Percentiles rank a stretch among this genome's conserved stretches.
phyloP scores from a whole-genome alignment of 2,888 invertebrate genomes.

The Agrochola lota region DNA sequence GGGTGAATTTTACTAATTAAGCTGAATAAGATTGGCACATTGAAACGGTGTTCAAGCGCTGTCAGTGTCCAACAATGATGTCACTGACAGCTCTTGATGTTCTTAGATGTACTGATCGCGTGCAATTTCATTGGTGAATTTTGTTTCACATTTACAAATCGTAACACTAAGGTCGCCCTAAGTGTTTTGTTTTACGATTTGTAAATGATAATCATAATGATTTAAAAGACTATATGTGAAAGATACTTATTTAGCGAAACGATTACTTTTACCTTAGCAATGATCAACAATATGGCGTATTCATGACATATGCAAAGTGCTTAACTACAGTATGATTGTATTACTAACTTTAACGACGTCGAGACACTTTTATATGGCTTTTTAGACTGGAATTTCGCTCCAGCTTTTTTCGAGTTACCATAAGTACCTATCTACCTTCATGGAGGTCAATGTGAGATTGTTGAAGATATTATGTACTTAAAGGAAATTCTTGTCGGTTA shows the following conservation, averaged over 20 bases:
- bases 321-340: slow-evolving; percentile 53
- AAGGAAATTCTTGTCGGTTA: neutral
- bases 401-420: slow-evolving; percentile 36
- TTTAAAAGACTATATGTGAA: neutral
- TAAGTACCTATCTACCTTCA: slow-evolving; percentile 36
- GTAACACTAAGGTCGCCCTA: too few species aligned
- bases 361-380: slow-evolving; percentile 64
- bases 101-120: too few species aligned
- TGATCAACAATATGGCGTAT: slow-evolving; percentile 41
- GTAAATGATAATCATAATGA: neutral
- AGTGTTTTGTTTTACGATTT: neutral
- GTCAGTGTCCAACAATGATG: neutral
- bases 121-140: neutral
- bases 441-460: slow-evolving; percentile 48
- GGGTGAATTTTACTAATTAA: too few species aligned
- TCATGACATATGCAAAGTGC: slow-evolving; percentile 48
- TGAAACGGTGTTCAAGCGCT: neutral
- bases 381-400: slow-evolving; percentile 53
- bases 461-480: slow-evolving; percentile 12
- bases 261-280: slow-evolving; percentile 14
- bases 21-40: neutral
- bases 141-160: too few species aligned
- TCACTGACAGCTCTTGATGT: neutral
- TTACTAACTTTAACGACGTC: slow-evolving; percentile 58
- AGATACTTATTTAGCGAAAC: slow-evolving; percentile 3